Base-by-base conservation (phyloP, 2,113 vertebrate species). In the Rhombomys opimus region DNA sequence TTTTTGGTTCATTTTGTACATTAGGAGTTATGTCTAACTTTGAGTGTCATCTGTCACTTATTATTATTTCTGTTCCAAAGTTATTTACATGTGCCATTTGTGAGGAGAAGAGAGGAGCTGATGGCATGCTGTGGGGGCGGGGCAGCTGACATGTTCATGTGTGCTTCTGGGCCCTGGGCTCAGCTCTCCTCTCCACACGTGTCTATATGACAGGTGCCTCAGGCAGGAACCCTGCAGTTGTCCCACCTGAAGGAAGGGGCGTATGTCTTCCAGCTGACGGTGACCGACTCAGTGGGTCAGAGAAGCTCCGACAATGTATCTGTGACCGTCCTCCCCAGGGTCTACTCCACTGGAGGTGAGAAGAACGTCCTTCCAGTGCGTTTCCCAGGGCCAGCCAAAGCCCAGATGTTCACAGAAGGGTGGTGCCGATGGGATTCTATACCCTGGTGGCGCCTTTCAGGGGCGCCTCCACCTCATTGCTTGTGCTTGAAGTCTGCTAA, bases 231-330 rank as follows among this genome's bases (percentile, higher is more conserved):
- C 30, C 97, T 99, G 98, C 99, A 99, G 95, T 97, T 99, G 59
- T 99, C 99, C 59, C 99, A 98, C 38, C 59, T 99, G 1, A 99
- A 98, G 98, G 99, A 99, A 95, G 99, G 99, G 0, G 86, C 97
- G 0, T 99, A 99, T 94, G 89, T 98, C 41, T 99, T 99, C 97
- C 99, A 99, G 98, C 98, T 99, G 92, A 99, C 99, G 0, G 99
- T 99, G 97, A 99, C 98, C 0, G 99, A 99, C 98, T 99, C 98
- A 0, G 98, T 95, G 0, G 99, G 99, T 4, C 99, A 99, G 97
- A 99, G 96, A 95, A 99, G 99, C 97, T 99, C 99, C 0, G 99
- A 99, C 98, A 99, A 99, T 0, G 96, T 99, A 93, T 99, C 99
- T 0, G 98, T 99, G 95, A 99, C 99, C 0, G 97, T 99, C 80